Base-by-base conservation (phyloP, 1,140 invertebrate species). In the Drosophila tropicalis region DNA sequence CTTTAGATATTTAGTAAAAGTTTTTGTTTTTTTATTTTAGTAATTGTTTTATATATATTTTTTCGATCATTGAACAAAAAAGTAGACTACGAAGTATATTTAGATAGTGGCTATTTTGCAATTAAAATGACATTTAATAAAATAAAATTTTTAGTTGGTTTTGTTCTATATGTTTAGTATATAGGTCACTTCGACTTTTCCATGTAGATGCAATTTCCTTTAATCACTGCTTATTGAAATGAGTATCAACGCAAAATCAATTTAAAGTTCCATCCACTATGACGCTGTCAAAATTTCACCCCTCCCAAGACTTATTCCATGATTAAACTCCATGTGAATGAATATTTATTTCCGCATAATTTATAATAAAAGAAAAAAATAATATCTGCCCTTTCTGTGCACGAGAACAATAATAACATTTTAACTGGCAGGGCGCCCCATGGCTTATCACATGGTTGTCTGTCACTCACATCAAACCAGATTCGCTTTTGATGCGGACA, bases 321-420 rank as follows among this genome's bases (percentile, higher is more conserved):
- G 47, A 29, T 57, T 54, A 58, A 58, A 17, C 62, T 65, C 62
- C 32, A 70, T 83, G 55, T 79, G 72, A 86, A 79, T 72, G 69
- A 83, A 65, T 68, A 80, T 77, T 78, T 72, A 89, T 87, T 81
- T 89, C 73, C 84, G 77, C 72, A 84, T 80, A 83, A 51, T 51
- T 47, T 83, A 80, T 78, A 69, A 67, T 71, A 61, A 72, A 60
- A 68, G 78, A 79, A 81, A 76, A 79, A 86, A 75, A 86, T 66
- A 41, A 70, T 66, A 62, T 29, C 29, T 62, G 12, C 12, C 12
- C 12, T 60, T 67, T 70, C 63, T 56, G 61, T 56, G 22, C 36
- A 32, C 34, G 9, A 32, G 22, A 36, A 5, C 39, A 67, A 40
- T 78, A 82, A 78, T 81, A 82, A 78, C 17, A 22, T 51, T 51